phyloP scores from a whole-genome alignment of 2,888 invertebrate species.

The Octonoba sinensis region DNA sequence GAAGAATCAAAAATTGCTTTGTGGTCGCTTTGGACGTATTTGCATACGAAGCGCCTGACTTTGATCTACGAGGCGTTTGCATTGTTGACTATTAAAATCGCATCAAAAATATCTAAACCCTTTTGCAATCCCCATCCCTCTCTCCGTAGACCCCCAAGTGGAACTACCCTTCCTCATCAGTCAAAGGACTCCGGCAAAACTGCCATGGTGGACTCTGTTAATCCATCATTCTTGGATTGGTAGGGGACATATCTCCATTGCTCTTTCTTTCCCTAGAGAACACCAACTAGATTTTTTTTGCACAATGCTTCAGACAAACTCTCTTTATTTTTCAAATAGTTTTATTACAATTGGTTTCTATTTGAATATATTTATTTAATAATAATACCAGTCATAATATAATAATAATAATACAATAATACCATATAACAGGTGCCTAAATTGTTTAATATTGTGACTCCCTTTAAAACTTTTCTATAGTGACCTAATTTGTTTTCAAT shows the following conservation, averaged over 20 bases:
- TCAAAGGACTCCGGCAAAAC: constrained; percentile 48
- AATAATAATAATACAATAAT: too few species aligned
- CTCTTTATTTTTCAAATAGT: too few species aligned
- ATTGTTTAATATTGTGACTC: too few species aligned
- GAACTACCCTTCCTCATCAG: constrained; percentile 34
- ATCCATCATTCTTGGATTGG: constrained; percentile 24
- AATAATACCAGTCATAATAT: too few species aligned
- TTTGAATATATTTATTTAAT: too few species aligned
- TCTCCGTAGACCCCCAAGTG: constrained; percentile 2
- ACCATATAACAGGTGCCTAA: too few species aligned
- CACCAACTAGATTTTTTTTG: too few species aligned
- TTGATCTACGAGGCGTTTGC: constrained; percentile 43
- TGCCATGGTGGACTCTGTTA: constrained; percentile 33
- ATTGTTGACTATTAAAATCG: constrained; percentile 62
- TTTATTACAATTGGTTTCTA: too few species aligned
- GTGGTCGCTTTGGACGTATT: constrained; percentile 23
- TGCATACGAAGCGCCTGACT: constrained; percentile 23
- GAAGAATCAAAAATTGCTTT: constrained; percentile 53
- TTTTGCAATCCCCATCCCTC: constrained; percentile 19
- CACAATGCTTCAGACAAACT: too few species aligned
- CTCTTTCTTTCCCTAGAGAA: too few species aligned
- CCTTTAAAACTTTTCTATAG: too few species aligned
- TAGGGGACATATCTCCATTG: constrained; percentile 1
- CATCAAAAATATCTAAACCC: constrained; percentile 47
- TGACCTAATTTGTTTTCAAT: too few species aligned